These are phyloP conservation scores for Cryptosula pallasiana DNA, from an alignment of 2,888 invertebrate species.

Conservation along the genomic window DNA sequence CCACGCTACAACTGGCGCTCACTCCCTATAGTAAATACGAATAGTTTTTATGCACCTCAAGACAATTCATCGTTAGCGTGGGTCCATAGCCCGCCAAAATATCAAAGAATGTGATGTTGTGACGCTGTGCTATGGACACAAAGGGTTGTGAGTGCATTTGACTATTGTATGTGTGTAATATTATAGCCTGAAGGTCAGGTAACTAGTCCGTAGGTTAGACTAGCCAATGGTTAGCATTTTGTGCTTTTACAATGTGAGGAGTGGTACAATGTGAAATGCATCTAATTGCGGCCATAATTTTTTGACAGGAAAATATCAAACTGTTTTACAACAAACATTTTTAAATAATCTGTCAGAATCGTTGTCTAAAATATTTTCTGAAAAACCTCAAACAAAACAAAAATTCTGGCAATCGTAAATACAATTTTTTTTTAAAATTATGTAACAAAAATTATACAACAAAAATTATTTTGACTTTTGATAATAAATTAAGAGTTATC, in stretches of 20 bases:
- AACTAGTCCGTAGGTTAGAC: neutral
- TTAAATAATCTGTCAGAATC: no score
- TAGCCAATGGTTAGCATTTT: neutral
- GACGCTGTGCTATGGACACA: neutral
- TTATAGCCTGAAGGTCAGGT: neutral
- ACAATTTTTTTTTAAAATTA: no score
- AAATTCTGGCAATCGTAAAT: no score
- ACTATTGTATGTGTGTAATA: no score
- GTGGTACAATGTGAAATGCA: neutral
- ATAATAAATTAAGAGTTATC: no score
- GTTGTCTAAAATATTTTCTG: no score
- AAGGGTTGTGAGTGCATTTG: constrained; percentile 2
- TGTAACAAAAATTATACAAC: no score
- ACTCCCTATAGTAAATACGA: neutral
- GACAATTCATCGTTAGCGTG: constrained; percentile 1
- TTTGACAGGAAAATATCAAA: no score
- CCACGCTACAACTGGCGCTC: constrained; percentile 13
- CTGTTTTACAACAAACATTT: no score
- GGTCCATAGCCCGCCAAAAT: constrained; percentile 16
- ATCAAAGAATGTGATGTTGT: constrained; percentile 22
- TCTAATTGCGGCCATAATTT: no score
- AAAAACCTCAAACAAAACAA: no score
- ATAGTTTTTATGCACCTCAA: neutral
- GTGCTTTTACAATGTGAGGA: neutral
- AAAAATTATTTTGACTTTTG: no score